Percentiles rank a stretch among this genome's conserved stretches.
These are phyloP conservation scores for Anas platyrhynchos DNA, from an alignment of 2,113 vertebrate species.

Conservation along the genomic window DNA sequence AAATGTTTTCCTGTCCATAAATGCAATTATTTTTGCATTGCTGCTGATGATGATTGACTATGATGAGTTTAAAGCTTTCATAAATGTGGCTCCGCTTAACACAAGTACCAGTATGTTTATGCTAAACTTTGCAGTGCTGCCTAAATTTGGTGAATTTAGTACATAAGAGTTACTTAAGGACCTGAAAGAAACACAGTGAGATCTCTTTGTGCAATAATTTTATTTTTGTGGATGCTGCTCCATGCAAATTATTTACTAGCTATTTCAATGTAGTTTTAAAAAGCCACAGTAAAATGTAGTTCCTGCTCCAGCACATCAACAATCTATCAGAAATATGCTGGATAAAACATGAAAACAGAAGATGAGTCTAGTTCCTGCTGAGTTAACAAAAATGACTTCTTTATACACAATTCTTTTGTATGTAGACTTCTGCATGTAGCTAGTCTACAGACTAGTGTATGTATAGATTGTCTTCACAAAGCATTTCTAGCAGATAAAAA, in stretches of 20 bases:
- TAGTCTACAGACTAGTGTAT: background rate
- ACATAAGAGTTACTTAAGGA: background rate
- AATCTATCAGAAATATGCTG: background rate
- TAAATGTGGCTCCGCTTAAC: background rate
- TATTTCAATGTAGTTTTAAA: background rate
- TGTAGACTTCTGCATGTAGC: background rate
- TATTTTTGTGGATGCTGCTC: background rate
- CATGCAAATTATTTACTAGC: background rate
- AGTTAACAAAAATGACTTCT: background rate
- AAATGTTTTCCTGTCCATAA: slow-evolving; percentile 13
- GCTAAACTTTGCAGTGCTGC: background rate
- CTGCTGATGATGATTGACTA: background rate
- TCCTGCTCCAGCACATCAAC: background rate
- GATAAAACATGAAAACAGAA: background rate
- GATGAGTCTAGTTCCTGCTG: background rate
- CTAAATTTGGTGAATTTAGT: background rate
- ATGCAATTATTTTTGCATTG: background rate
- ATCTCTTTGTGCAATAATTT: background rate
- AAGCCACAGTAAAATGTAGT: background rate
- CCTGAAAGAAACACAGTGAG: background rate
- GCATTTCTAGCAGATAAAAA: background rate
- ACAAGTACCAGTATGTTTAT: background rate
- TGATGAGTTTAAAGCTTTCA: background rate
- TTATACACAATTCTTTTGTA: background rate
- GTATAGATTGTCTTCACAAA: accelerated